Base-by-base conservation (phyloP, 92 coral and sea anemone genomes). In the Micromussa lordhowensis region DNA sequence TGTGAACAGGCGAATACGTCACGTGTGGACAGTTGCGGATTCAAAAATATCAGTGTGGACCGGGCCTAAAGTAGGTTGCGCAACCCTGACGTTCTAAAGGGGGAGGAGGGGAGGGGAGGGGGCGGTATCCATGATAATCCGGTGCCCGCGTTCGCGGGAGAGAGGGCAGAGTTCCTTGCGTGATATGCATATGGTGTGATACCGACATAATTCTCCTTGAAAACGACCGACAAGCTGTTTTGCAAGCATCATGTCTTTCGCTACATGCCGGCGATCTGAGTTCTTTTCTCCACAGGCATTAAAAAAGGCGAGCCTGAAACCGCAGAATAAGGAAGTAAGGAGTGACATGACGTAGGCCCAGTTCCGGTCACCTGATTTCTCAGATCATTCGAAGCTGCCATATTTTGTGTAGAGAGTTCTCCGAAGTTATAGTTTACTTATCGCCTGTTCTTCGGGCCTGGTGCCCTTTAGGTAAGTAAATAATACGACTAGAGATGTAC, bases 401-500 rank as follows among this genome's bases (percentile, higher is more conserved):
- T 54, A 13, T 58, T 58, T 18, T 61, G 68, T 26, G 68, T 21
- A 14, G 68, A n/a, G n/a, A n/a, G 68, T 22, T 11, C 7, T 4
- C 9, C 68, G 28, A 64, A 36, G 28, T 0, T 70, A 3, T 15
- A 5, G 79, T 55, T 77, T 64, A n/a, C 12, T 64, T 64, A 32
- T 15, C 24, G 11, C 21, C 26, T 71, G 76, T 48, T 63, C 73
- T 63, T 21, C 69, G 73, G 84, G 73, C 49, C 73, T 61, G 36
- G 16, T 34, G 73, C 30, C 73, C 84, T 3, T 36, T 74, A 63
- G 24, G 84, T 80, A 63, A 80, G 84, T 80, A 31, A 17, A 59
- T 21, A 61, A 11, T 18, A 30, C 48, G 0, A n/a, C 3, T 17
- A 36, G 21, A 61, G 55, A 34, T 19, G 24, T 59, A 8, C 55